Evolutionary conservation across 2,113 vertebrate species (phyloP).

Genomic region (Dromas ardeola): DNA sequence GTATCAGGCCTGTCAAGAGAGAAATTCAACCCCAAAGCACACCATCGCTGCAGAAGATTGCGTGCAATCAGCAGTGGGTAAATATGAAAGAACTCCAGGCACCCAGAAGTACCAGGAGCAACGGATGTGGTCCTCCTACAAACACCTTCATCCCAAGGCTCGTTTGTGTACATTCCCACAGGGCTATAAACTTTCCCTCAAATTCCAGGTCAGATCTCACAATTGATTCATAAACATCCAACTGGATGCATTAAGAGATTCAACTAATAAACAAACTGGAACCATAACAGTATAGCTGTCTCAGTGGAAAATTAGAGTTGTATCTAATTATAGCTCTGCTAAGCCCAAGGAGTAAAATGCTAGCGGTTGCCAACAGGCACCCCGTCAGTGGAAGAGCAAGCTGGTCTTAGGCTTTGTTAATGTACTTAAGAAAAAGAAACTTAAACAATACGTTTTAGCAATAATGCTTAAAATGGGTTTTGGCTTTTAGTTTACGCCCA

Average conservation of each 20-base stretch:
- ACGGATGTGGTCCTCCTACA: not conserved
- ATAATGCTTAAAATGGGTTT: not conserved
- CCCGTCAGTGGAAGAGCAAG: too few species aligned
- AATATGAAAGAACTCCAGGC: not conserved
- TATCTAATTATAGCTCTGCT: not conserved
- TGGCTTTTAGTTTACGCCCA: not conserved
- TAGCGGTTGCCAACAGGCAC: not conserved
- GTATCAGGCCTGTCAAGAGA: not conserved
- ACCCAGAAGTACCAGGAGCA: not conserved
- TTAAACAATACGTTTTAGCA: not conserved
- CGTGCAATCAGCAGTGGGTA: not conserved
- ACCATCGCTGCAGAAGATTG: not conserved
- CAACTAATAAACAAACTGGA: not conserved
- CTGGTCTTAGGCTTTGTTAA: not conserved
- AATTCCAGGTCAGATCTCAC: not conserved
- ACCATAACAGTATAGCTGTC: not conserved
- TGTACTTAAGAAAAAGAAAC: not conserved
- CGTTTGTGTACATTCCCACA: not conserved
- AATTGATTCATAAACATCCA: not conserved
- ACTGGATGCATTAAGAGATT: not conserved
- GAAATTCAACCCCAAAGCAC: not conserved
- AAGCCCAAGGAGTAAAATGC: not conserved
- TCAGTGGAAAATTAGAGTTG: not conserved
- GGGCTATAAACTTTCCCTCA: not conserved
- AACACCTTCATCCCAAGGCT: not conserved